A percentile compares a stretch with the other conserved stretches of the same genome.
phyloP scores from a whole-genome alignment of 2,113 vertebrate species.

The Murina feae region DNA sequence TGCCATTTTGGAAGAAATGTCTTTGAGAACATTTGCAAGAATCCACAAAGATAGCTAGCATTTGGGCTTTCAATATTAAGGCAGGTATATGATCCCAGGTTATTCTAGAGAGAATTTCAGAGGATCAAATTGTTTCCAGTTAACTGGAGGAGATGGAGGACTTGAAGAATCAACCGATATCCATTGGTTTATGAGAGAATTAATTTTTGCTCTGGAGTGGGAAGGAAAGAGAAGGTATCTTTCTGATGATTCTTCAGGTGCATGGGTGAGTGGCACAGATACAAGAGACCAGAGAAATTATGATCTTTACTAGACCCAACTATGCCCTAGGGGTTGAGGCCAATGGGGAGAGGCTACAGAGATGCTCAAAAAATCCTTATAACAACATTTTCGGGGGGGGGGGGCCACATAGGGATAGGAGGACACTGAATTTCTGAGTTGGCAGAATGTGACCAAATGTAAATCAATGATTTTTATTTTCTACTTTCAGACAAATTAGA shows the following conservation, averaged over 20 bases:
- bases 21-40: neutral
- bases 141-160: neutral
- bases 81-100: neutral
- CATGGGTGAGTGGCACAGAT: rapidly evolving
- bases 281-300: neutral
- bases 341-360: neutral
- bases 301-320: rapidly evolving
- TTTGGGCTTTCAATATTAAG: neutral
- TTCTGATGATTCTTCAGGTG: neutral
- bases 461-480: neutral
- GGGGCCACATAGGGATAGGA: neutral
- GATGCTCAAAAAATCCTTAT: neutral
- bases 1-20: neutral
- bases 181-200: neutral
- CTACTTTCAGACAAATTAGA: neutral
- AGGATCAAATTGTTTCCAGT: neutral
- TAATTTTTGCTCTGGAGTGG: neutral
- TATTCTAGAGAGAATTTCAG: neutral
- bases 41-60: neutral
- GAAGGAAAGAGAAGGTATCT: neutral
- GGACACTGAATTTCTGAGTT: neutral
- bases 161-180: neutral
- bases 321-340: rapidly evolving
- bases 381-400: neutral
- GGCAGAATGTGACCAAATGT: neutral